Evolutionary conservation across 2,113 vertebrate species (phyloP), one percentile per base, ranked within the genome.

Genomic region (Apteryx mantelli): DNA sequence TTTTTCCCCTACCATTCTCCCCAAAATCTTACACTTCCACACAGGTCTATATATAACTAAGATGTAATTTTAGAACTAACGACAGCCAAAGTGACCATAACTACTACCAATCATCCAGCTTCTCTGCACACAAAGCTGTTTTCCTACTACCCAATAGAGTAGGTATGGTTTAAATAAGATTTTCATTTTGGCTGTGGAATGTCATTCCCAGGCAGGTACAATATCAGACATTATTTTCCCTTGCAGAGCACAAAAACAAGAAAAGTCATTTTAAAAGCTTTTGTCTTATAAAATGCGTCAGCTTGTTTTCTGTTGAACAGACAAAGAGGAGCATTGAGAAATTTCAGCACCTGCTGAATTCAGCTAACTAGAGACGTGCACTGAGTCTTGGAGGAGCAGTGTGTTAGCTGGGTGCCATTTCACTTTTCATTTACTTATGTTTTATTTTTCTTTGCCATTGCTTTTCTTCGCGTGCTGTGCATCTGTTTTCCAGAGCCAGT

Each of bases 31-130:
- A 81, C 40, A 28, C 0, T 0, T 84, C 75, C 40, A 25, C 40
- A 25, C 30, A 68, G 52, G 15, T 95, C 77, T 75, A 11, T 30
- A 74, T 36, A 86, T 88, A 91, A 36, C 73, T 48, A 53, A 38
- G 36, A 38, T 38, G 36, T 38, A 38, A 38, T 38, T 38, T 38
- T 38, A 63, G 73, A 86, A 50, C 80, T 84, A 95, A 93, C 73
- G 90, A 78, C 95, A 86, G 50, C 83, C 77, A 95, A 95, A 92
- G 74, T 60, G 74, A 82, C 74, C 76, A 42, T 48, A 94, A 71
- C 36, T 32, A 58, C 86, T 50, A 71, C 64, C 38, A 85, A 12
- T 28, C 60, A 76, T 52, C 46, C 46, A 24, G n/a, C 38, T 75
- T 71, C 89, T 82, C 77, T 64, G 56, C 8, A 4, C 52, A 66